phyloP scores from a whole-genome alignment of 2,113 vertebrate genomes.

The Gymnocephalus cernua region DNA sequence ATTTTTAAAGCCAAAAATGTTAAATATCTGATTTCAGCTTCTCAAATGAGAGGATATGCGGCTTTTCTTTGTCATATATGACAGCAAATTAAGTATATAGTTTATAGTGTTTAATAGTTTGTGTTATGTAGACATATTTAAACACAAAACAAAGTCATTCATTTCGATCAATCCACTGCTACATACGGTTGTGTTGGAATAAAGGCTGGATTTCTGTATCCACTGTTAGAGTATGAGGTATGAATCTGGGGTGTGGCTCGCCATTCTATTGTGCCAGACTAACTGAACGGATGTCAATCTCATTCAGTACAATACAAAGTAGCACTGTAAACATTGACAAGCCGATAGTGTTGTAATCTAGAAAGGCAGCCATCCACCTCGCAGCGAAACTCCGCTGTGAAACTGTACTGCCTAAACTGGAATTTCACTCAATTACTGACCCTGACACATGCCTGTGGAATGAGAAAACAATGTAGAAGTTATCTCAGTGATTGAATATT shows the following conservation, averaged over 20 bases:
- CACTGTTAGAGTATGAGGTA: slow-evolving; percentile 10
- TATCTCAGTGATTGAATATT: slow-evolving; percentile 31
- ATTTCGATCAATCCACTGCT: background rate
- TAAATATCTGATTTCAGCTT: background rate
- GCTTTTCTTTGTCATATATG: background rate
- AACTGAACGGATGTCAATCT: slow-evolving; percentile 48
- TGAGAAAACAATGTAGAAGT: slow-evolving; percentile 56
- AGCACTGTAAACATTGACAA: slow-evolving; percentile 44
- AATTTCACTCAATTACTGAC: slow-evolving; percentile 54
- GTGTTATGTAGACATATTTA: background rate
- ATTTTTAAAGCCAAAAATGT: background rate
- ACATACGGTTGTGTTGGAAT: background rate
- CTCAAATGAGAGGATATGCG: background rate
- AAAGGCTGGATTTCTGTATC: slow-evolving; percentile 22
- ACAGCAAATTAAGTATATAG: no score
- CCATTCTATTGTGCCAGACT: slow-evolving; percentile 28
- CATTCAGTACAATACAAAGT: slow-evolving; percentile 41
- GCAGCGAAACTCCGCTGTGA: slow-evolving; percentile 54
- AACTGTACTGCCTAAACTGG: slow-evolving; percentile 68
- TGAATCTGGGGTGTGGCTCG: slow-evolving; percentile 59
- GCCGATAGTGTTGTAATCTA: slow-evolving; percentile 54
- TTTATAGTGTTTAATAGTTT: no score
- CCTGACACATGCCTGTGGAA: slow-evolving; percentile 71
- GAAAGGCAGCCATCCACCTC: slow-evolving; percentile 31
- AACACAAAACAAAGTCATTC: background rate